phyloP scores from a whole-genome alignment of 2,888 invertebrate species.

The Drosophila niveifrons region DNA sequence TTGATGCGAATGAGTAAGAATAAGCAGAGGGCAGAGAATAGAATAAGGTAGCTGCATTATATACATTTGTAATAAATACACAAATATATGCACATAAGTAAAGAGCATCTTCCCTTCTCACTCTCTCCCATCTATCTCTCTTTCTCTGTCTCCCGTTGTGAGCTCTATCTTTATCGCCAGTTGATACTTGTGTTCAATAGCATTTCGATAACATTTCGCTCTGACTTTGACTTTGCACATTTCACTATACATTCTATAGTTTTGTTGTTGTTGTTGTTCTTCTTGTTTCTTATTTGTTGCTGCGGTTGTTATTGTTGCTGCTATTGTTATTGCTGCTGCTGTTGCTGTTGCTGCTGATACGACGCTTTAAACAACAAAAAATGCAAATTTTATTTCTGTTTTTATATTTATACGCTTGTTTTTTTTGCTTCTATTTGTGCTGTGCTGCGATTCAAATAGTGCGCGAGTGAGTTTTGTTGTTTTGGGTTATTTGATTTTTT shows the following conservation, averaged over 20 bases:
- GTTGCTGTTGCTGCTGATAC: slow-evolving; percentile 54
- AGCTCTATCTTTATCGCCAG: slow-evolving; percentile 43
- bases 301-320: slow-evolving; percentile 32
- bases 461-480: slow-evolving; percentile 18
- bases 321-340: slow-evolving; percentile 39
- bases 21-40: background rate
- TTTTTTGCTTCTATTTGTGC: slow-evolving; percentile 21
- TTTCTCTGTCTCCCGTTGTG: slow-evolving; percentile 4
- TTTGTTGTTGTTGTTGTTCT: slow-evolving; percentile 27
- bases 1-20: background rate
- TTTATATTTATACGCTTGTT: slow-evolving; percentile 44
- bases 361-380: slow-evolving; percentile 65
- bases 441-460: slow-evolving; percentile 27
- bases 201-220: slow-evolving; percentile 73
- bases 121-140: background rate
- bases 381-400: slow-evolving; percentile 77
- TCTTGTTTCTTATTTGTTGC: slow-evolving; percentile 13
- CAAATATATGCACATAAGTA: slow-evolving; percentile 58
- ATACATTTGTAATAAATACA: too few relatives aligned
- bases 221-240: slow-evolving; percentile 62
- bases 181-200: slow-evolving; percentile 63
- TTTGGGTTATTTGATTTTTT: slow-evolving; percentile 33
- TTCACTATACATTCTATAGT: slow-evolving; percentile 33
- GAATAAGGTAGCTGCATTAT: slow-evolving; percentile 23
- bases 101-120: slow-evolving; percentile 28